phyloP scores from a whole-genome alignment of 2,797 vertebrate species.

The Lepilemur septentrionalis region DNA sequence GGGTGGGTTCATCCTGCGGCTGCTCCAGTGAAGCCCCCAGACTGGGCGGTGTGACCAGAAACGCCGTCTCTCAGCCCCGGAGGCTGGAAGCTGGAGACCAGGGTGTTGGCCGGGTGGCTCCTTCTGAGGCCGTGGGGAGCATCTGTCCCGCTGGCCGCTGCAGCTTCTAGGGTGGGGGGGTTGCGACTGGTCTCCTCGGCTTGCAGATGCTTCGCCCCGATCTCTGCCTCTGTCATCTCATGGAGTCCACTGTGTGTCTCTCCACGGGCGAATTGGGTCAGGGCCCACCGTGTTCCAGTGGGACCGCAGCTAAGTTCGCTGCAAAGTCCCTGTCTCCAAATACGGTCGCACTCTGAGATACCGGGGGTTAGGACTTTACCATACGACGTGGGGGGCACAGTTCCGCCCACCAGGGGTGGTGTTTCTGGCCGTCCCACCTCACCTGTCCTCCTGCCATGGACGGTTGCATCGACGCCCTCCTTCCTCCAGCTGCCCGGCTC shows the following conservation, averaged over 20 bases:
- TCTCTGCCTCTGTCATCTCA: rapidly evolving
- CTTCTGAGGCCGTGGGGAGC: rapidly evolving
- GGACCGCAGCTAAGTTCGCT: neutral
- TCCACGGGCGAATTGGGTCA: rapidly evolving
- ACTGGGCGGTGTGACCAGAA: rapidly evolving
- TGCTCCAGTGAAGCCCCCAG: neutral
- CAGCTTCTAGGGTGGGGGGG: neutral
- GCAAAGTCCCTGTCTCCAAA: neutral
- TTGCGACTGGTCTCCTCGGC: no score
- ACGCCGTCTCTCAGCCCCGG: rapidly evolving
- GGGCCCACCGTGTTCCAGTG: neutral
- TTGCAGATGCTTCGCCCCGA: rapidly evolving
- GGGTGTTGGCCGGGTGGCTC: rapidly evolving
- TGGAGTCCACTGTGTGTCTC: rapidly evolving
- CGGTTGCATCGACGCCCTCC: no score
- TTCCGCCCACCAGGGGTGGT: rapidly evolving
- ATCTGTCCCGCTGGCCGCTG: neutral
- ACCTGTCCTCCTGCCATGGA: neutral
- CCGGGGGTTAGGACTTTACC: neutral
- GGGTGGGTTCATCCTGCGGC: neutral
- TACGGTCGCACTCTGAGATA: rapidly evolving
- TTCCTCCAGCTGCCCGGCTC: neutral
- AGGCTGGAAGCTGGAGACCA: neutral
- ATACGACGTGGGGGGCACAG: rapidly evolving
- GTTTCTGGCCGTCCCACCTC: neutral